A percentile compares a stretch with the other conserved stretches of the same genome.
Evolutionary conservation across 2,888 invertebrate genomes (phyloP).

Genomic region (Dicyrtoma fusca): DNA sequence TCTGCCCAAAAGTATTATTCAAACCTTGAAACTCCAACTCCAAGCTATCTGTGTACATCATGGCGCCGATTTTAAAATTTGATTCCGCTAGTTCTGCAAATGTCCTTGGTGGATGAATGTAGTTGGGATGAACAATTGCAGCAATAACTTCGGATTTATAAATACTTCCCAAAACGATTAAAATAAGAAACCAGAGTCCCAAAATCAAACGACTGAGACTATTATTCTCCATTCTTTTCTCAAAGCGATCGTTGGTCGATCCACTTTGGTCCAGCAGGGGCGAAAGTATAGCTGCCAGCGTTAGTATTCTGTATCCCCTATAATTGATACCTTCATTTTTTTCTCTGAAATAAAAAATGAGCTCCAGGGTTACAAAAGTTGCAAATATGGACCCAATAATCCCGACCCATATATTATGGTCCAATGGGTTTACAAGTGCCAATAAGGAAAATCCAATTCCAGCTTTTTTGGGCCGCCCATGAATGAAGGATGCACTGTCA

Average conservation of each 20-base stretch:
- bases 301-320: background rate
- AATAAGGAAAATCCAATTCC: background rate
- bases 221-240: no score
- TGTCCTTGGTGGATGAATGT: background rate
- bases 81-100: conserved; percentile 5
- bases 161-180: background rate
- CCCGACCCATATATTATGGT: background rate
- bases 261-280: background rate
- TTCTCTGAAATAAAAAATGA: background rate
- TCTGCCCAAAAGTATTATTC: no score
- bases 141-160: background rate
- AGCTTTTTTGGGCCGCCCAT: background rate
- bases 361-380: background rate
- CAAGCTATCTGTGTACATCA: background rate
- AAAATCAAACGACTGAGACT: background rate
- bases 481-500: background rate
- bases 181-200: background rate
- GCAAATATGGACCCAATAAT: background rate
- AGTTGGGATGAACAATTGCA: background rate
- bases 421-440: background rate
- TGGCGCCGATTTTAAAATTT: background rate
- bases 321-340: no score
- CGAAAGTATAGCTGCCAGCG: background rate
- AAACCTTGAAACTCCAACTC: no score
- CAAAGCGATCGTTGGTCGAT: no score